Base-by-base conservation (phyloP, 2,113 vertebrate genomes). In the Cephalophus harveyi region DNA sequence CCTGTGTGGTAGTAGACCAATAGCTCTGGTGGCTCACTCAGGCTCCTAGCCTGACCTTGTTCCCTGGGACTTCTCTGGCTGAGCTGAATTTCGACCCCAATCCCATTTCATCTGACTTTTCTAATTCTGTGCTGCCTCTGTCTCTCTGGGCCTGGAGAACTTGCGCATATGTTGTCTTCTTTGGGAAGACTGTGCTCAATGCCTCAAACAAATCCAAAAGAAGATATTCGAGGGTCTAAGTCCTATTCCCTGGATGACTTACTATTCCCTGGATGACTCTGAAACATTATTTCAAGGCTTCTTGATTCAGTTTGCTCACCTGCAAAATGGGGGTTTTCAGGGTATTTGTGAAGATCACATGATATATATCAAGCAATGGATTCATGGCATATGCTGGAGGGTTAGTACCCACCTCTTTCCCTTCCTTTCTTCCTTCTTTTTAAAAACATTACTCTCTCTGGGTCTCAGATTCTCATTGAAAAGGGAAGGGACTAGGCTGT, bases 351-450 rank as follows among this genome's bases (percentile, higher is more conserved):
- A 89, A 71, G 54, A 95, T 43, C 30, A 30, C 21, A 27, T 30
- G 48, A 78, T 6, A 1, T 28, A 50, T 81, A 33, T 86, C 36
- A 59, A 25, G 59, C 21, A 50, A 2, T 54, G 55, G n/a, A n/a
- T 28, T 14, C 4, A 4, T 59, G 74, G 14, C 40, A 7, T 30
- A 2, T 2, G 1, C 46, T 40, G 4, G 5, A 50, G 14, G 48
- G 14, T 15, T 84, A 25, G 3, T 82, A 57, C 2, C 5, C 2
- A 1, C 13, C 4, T 50, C 48, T 23, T 7, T 50, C 8, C 10
- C 3, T 52, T 9, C 23, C 21, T 50, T 3, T 27, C 17, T 91
- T 16, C 17, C 25, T 67, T 48, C 15, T 7, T 60, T 50, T 40
- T 54, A 7, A 33, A 71, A 86, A 81, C 11, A 57, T 28, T 5